Base-by-base conservation (phyloP, 2,113 vertebrate genomes). In the Eptesicus fuscus region DNA sequence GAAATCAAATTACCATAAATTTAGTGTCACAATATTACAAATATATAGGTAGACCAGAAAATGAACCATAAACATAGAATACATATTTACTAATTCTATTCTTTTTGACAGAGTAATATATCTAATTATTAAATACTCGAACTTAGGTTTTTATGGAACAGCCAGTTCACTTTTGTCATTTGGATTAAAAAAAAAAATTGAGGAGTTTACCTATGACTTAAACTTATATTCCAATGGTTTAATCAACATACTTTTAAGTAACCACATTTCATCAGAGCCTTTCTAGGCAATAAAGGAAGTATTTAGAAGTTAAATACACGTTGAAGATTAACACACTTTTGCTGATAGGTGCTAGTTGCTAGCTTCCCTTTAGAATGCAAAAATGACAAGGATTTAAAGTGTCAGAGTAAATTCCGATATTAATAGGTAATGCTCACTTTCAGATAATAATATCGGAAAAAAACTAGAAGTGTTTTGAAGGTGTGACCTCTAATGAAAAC, bases 381-480 rank as follows among this genome's bases (percentile, higher is more conserved):
- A 82, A 89, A 74, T 74, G 42, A 47, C 35, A 88, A 90, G 40
- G 53, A 82, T 63, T 93, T 86, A 95, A 89, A 69, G 53, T 32
- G 84, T 22, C 13, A 59, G 30, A 40, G 0, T 47, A 69, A 84
- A 67, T 59, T 51, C 25, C 18, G 11, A 10, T 17, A 18, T 25
- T 40, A 53, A 51, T n/a, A 95, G 53, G 5, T 18, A 44, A 83
- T 35, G 37, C 7, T 86, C n/a, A 78, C 42, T 82, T 91, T 89
- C 53, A 35, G n/a, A 53, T 93, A 73, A 63, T 6, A 74, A n/a
- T 32, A 71, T 2, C 18, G 23, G 53, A 9, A 42, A 73, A 63
- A 82, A 51, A 53, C 51, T 10, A 32, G 1, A 70, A 12, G 13
- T 16, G 13, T 49, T 59, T 40, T 56, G 37, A 42, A 85, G 65